Percentiles rank a stretch among this genome's conserved stretches.
Evolutionary conservation across 2,113 vertebrate species (phyloP).

Genomic region (Myxocyprinus asiaticus): DNA sequence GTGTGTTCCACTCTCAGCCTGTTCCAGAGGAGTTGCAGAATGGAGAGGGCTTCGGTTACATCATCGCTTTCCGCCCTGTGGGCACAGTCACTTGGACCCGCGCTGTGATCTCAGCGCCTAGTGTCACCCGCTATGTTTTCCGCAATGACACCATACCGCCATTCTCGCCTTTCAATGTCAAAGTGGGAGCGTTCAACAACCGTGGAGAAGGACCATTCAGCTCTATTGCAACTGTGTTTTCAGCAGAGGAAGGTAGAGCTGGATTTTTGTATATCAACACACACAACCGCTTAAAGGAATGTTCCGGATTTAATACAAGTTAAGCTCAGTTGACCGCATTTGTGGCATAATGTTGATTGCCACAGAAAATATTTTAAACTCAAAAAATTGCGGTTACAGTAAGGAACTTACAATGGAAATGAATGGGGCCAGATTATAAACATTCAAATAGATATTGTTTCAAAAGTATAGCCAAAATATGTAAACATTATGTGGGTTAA

Average conservation of each 20-base stretch:
- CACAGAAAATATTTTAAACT: too few relatives aligned
- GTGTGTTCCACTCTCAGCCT: conserved; percentile 85
- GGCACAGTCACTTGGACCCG: conserved; percentile 88
- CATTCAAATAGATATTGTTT: too few relatives aligned
- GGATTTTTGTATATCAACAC: background rate
- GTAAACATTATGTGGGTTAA: too few relatives aligned
- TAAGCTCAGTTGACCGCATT: too few relatives aligned
- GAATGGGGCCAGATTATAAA: too few relatives aligned
- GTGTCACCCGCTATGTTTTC: conserved; percentile 81
- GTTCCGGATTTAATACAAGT: background rate
- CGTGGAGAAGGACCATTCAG: conserved; percentile 93
- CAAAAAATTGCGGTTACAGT: too few relatives aligned
- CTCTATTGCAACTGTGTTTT: conserved; percentile 83
- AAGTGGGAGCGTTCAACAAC: conserved; percentile 93
- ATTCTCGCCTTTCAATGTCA: conserved; percentile 89
- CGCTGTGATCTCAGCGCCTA: conserved; percentile 84
- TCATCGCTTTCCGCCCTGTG: conserved; percentile 87
- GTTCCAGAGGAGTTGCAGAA: conserved; percentile 94
- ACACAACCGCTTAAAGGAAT: conserved; percentile 10
- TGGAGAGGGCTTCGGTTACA: conserved; percentile 92
- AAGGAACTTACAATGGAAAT: too few relatives aligned
- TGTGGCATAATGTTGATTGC: too few relatives aligned
- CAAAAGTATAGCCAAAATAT: too few relatives aligned
- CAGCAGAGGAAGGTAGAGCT: conserved; percentile 88
- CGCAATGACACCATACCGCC: conserved; percentile 90